Evolutionary conservation across 53 echinoderm and acorn worm species (phyloP), one percentile per base, ranked within the genome.

Genomic region (Arbacia lixula): DNA sequence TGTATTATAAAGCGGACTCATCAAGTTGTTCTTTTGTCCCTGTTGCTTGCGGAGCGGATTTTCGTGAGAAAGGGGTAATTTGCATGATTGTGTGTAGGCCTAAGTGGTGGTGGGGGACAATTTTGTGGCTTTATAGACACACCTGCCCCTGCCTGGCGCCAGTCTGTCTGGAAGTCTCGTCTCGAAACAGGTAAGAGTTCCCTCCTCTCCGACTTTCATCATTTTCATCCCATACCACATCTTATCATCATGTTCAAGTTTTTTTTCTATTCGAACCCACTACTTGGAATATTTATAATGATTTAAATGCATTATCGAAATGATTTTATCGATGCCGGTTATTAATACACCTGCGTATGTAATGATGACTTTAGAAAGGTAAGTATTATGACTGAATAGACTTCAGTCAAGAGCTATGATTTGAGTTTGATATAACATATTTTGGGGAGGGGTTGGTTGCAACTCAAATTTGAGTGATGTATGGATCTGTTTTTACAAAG

Each of bases 1-100:
- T n/a, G n/a, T n/a, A n/a, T n/a, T 57, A 60, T 77, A 77, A 77
- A 77, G 36, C 58, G 60, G 21, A 77, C 77, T 77, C 77, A 77
- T 77, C 77, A 77, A n/a, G 77, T 57, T 4, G 58, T n/a, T 5
- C 35, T 25, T 58, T 77, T 58, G 21, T 40, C 11, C 33, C 69
- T 38, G n/a, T 14, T 77, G 58, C 77, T 57, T 37, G 24, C 39
- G 36, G 12, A 58, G 39, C 5, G 77, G 77, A 57, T 56, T 60
- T 42, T 43, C 14, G n/a, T 16, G 17, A 4, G 29, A 43, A 69
- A n/a, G 14, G 28, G 69, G 12, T n/a, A 21, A 41, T 69, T 69
- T 41, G 69, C n/a, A 43, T 42, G 46, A 25, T 43, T 42, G 40
- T 69, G 69, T 69, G 2, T 39, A 22, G n/a, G n/a, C n/a, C n/a